Base-by-base conservation (phyloP, 2,888 invertebrate genomes). In the Seira sanloemensis region DNA sequence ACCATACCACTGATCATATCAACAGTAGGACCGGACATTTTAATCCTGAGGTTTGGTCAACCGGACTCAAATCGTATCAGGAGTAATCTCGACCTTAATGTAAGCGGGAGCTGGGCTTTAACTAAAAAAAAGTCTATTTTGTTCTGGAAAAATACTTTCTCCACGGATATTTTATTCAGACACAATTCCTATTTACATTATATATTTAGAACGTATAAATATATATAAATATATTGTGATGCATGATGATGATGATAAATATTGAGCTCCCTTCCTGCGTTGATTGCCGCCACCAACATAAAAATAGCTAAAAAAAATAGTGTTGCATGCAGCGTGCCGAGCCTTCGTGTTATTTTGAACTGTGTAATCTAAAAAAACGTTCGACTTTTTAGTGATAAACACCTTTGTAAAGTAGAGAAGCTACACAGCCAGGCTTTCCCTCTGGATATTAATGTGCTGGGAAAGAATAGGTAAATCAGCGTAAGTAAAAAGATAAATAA, bases 121-220 rank as follows among this genome's bases (percentile, higher is more conserved):
- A n/a, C n/a, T 50, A 18, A n/a, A 50, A 50, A 50, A 50, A 50
- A 50, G n/a, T 50, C 50, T 50, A 50, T n/a, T 50, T 50, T 50
- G 4, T 50, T 73, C 62, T 71, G 58, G 27, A 23, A 73, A 58
- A 50, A 71, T 50, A 16, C n/a, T n/a, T n/a, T n/a, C n/a, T n/a
- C n/a, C n/a, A n/a, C 50, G 50, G 50, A 50, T 18, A 50, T 16
- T 50, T n/a, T n/a, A n/a, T n/a, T n/a, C n/a, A n/a, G n/a, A n/a
- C n/a, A n/a, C n/a, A n/a, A n/a, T n/a, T n/a, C n/a, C n/a, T n/a
- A n/a, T n/a, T n/a, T n/a, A n/a, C n/a, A n/a, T n/a, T n/a, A n/a
- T n/a, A n/a, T n/a, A n/a, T n/a, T n/a, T n/a, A n/a, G n/a, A n/a
- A n/a, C n/a, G n/a, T n/a, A n/a, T n/a, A n/a, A n/a, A n/a, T n/a